Conservation (phyloP, 1,140 invertebrate genomes). For the Drosophila arizonae region DNA sequence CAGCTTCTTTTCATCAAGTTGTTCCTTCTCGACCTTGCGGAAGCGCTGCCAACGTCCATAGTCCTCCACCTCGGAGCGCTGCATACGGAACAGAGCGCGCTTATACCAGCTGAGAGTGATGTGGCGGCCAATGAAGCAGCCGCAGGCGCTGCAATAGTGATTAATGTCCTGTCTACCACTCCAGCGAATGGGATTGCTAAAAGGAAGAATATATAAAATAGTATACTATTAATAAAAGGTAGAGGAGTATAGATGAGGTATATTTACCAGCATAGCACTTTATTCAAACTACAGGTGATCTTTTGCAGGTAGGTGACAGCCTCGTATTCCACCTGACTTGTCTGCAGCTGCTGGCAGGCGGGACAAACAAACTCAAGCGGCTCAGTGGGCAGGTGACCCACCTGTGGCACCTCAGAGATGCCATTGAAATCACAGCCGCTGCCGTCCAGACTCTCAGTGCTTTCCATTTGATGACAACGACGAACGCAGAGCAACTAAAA, state of each 20-base stretch:
- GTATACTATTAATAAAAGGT: neutral
- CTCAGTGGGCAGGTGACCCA: constrained; percentile 63
- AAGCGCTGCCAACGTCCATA: constrained; percentile 66
- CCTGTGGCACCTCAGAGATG: constrained; percentile 60
- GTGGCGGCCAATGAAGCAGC: constrained; percentile 76
- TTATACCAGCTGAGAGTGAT: constrained; percentile 79
- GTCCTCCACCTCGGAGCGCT: constrained; percentile 67
- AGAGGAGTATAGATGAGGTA: neutral
- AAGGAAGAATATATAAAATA: neutral
- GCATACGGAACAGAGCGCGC: constrained; percentile 67
- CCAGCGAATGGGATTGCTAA: constrained; percentile 73
- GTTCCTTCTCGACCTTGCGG: constrained; percentile 63
- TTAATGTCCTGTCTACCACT: constrained; percentile 69
- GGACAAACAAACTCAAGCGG: constrained; percentile 73
- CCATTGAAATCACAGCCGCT: constrained; percentile 51
- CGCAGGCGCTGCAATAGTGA: constrained; percentile 75
- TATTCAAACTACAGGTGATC: constrained; percentile 59
- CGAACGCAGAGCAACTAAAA: constrained; percentile 46
- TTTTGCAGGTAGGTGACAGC: constrained; percentile 66
- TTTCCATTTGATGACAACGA: constrained; percentile 63
- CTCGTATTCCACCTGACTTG: constrained; percentile 56
- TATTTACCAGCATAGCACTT: constrained; percentile 69
- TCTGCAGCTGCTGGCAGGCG: constrained; percentile 57
- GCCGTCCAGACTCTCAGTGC: constrained; percentile 68
- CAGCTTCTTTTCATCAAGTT: constrained; percentile 67